phyloP scores from a whole-genome alignment of 2,888 invertebrate species.

The Melieria picta region DNA sequence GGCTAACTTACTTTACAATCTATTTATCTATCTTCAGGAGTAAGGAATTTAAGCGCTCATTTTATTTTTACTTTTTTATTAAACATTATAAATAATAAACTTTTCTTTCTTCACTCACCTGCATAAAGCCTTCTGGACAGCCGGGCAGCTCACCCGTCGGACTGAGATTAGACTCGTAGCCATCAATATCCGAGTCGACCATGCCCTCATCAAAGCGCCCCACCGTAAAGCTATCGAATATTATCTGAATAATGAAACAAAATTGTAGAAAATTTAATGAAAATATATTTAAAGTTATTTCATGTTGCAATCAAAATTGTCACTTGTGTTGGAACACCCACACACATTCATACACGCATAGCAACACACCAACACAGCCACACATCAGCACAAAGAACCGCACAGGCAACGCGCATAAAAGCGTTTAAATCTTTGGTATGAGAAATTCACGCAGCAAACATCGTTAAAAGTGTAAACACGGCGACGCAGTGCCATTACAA shows the following conservation, averaged over 20 bases:
- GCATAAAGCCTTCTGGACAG: slow-evolving; percentile 90
- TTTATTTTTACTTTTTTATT: not conserved
- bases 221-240: slow-evolving; percentile 89
- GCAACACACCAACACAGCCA: not conserved
- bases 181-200: slow-evolving; percentile 65
- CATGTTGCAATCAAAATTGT: slow-evolving; percentile 5
- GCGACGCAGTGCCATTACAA: too few species aligned
- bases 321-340: not conserved
- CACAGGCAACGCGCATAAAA: too few species aligned
- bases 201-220: slow-evolving; percentile 80
- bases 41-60: slow-evolving; percentile 18
- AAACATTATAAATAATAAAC: slow-evolving; percentile 6
- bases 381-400: not conserved
- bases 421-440: too few species aligned
- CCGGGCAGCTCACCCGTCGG: slow-evolving; percentile 74
- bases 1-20: too few species aligned
- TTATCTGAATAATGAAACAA: slow-evolving; percentile 68
- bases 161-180: slow-evolving; percentile 65
- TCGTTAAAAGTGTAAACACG: too few species aligned
- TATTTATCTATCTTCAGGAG: not conserved
- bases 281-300: not conserved
- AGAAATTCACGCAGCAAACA: too few species aligned
- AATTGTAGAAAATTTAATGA: not conserved
- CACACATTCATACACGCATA: not conserved
- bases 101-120: slow-evolving; percentile 68